Percentiles rank a stretch among this genome's conserved stretches.
Conservation (phyloP, 1,140 invertebrate species). For the Mycetomoellerius zeteki region DNA sequence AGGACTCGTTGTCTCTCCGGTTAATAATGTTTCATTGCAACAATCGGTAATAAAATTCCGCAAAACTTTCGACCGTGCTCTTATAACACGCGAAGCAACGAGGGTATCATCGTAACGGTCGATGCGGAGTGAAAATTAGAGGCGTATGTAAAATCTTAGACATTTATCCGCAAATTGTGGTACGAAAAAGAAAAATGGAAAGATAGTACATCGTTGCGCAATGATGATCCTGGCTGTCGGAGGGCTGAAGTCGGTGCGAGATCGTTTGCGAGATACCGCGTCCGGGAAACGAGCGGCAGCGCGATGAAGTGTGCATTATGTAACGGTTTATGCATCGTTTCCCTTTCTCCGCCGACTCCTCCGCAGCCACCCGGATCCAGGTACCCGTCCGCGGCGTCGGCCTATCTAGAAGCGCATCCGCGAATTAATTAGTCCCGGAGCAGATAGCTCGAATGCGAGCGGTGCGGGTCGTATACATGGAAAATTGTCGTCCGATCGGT, state of each 20-base stretch:
- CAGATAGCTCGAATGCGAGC: conserved; percentile 12
- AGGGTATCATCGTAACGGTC: background rate
- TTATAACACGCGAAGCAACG: background rate
- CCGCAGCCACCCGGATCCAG: background rate
- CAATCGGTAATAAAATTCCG: conserved; percentile 16
- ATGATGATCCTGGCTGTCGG: conserved; percentile 14
- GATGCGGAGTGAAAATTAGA: conserved; percentile 5
- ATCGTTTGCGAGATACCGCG: conserved; percentile 24
- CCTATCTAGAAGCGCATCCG: conserved; percentile 44
- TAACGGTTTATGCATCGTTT: conserved; percentile 52
- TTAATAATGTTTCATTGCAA: conserved; percentile 44
- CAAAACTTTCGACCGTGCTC: background rate
- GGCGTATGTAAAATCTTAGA: conserved; percentile 24
- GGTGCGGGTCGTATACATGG: background rate
- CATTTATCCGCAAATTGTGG: conserved; percentile 20
- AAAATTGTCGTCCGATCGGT: conserved; percentile 45
- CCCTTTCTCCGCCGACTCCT: conserved; percentile 14
- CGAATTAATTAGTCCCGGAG: conserved; percentile 54
- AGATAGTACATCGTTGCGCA: background rate
- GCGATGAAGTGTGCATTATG: conserved; percentile 63
- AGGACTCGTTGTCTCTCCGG: background rate
- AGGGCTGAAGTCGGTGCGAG: conserved; percentile 11
- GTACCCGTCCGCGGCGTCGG: background rate
- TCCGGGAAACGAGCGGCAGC: conserved; percentile 56
- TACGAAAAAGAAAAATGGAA: background rate